Evolutionary conservation across 2,113 vertebrate genomes (phyloP), one percentile per base, ranked within the genome.

Genomic region (Xenopus borealis): DNA sequence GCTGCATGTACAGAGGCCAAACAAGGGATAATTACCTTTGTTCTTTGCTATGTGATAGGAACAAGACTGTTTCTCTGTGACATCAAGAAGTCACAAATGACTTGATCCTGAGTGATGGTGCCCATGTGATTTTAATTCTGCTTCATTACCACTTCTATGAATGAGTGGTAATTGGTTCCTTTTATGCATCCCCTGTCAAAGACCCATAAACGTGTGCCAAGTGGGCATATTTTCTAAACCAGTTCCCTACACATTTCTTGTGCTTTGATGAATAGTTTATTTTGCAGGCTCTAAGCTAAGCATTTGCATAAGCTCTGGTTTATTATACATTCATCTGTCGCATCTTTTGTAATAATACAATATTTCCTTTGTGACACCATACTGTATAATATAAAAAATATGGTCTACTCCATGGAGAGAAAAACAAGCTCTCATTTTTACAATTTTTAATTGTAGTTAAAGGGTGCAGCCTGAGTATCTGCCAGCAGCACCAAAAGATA

Each of bases 111-210:
- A 88, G 11, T 58, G 79, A 86, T 87, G 72, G 71, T 78, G 61
- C 81, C 67, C 0, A 0, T 79, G 79, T 80, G 80, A 87, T 87
- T 84, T 89, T 88, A 89, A 86, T 84, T 89, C 82, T 86, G 82
- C 86, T 87, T 89, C 88, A 89, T 91, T 89, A 90, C 84, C 76
- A 77, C 72, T 81, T 81, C 23, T 5, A 66, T 86, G 86, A 89
- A 85, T 74, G 79, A 86, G 82, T 86, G 85, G 87, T 88, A 85
- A 84, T 82, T 89, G 89, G 86, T 83, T 79, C 55, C 81, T 87
- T 88, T 89, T 88, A 85, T 87, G 82, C 64, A 81, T 81, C 79
- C 84, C 83, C 81, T 88, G 83, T 83, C 86, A 88, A 74, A n/a
- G 63, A 58, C 86, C 86, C 83, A 82, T 88, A 88, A 90, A 88